A percentile compares a stretch with the other conserved stretches of the same genome.
Evolutionary conservation across 2,797 vertebrate genomes (phyloP).

Genomic region (Natrix natrix): DNA sequence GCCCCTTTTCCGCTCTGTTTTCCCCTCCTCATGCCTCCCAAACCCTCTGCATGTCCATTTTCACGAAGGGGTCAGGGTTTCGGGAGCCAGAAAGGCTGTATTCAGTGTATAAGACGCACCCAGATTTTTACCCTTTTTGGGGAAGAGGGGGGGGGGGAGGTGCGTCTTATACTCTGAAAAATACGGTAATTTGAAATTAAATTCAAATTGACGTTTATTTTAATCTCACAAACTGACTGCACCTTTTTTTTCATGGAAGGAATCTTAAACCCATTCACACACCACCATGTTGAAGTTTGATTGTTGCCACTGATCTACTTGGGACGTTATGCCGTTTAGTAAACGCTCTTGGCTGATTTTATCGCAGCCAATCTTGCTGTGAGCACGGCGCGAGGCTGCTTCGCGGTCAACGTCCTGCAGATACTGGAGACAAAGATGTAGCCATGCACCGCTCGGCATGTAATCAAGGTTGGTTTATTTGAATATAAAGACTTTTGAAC

Average conservation of each 20-base stretch:
- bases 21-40: too few species aligned
- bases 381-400: constrained; percentile 37
- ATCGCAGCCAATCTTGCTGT: constrained; percentile 46
- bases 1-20: too few species aligned
- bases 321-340: constrained; percentile 17
- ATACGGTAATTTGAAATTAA: neutral
- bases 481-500: neutral
- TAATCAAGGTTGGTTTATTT: constrained; percentile 26
- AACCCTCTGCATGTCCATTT: too few species aligned
- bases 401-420: constrained; percentile 14
- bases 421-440: neutral
- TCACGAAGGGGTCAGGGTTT: too few species aligned
- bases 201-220: neutral
- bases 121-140: too few species aligned
- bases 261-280: neutral
- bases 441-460: constrained; percentile 15
- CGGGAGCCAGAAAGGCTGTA: too few species aligned
- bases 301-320: constrained; percentile 3
- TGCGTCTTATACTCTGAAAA: too few species aligned
- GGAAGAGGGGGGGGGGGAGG: too few species aligned
- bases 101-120: too few species aligned
- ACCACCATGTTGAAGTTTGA: neutral
- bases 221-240: neutral
- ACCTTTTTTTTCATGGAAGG: neutral
- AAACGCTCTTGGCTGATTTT: constrained; percentile 29